Evolutionary conservation across 2,797 vertebrate genomes (phyloP).

Genomic region (Columba guinea): DNA sequence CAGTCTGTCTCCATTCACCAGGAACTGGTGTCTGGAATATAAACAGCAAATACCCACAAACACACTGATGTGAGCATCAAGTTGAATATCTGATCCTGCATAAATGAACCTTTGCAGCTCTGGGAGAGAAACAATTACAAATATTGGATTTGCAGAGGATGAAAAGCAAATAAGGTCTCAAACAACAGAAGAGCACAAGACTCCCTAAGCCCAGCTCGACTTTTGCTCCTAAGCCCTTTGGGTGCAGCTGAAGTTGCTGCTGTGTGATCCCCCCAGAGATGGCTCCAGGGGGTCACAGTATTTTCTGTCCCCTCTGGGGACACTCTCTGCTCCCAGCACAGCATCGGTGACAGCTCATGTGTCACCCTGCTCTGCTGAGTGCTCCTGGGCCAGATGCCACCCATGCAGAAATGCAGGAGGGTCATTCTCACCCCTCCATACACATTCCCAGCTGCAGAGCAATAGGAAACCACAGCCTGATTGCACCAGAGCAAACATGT

Average conservation of each 20-base stretch:
- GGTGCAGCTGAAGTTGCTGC: background rate
- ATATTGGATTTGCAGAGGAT: background rate
- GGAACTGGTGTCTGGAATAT: background rate
- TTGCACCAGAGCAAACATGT: background rate
- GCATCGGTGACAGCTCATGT: rapidly evolving
- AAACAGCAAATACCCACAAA: background rate
- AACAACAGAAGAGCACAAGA: background rate
- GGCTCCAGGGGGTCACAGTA: background rate
- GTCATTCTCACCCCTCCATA: rapidly evolving
- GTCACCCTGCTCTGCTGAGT: background rate
- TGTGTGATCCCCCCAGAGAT: background rate
- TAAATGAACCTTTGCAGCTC: background rate
- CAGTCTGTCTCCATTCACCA: background rate
- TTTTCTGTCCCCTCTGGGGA: background rate
- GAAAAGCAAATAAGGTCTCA: background rate
- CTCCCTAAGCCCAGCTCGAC: background rate
- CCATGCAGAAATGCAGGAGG: background rate
- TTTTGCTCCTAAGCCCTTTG: background rate
- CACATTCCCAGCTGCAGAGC: background rate
- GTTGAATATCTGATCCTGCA: background rate
- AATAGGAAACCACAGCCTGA: background rate
- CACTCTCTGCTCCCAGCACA: background rate
- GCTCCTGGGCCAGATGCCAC: rapidly evolving
- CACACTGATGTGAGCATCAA: background rate
- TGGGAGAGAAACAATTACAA: background rate